Percentiles rank a stretch among this genome's conserved stretches.
phyloP scores from a whole-genome alignment of 2,113 vertebrate species.

The Xiphorhynchus elegans region DNA sequence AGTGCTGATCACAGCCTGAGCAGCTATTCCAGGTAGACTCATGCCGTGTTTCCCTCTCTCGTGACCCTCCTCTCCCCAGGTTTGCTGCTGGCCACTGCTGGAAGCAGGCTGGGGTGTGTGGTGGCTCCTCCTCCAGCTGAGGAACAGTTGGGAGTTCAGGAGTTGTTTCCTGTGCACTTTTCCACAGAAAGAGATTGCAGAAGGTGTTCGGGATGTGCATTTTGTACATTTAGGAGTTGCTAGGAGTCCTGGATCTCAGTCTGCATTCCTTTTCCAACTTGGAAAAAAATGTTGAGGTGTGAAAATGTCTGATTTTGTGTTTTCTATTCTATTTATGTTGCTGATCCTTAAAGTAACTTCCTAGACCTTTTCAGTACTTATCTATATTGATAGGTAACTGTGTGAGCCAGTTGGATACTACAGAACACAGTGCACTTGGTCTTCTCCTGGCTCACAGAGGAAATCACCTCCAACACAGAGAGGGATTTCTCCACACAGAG shows the following conservation, averaged over 20 bases:
- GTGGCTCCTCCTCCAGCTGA: not conserved
- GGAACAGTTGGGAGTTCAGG: not conserved
- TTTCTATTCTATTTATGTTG: not conserved
- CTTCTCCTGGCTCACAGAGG: not conserved
- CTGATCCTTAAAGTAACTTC: not conserved
- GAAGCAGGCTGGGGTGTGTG: not conserved
- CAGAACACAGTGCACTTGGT: not conserved
- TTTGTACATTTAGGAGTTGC: not conserved
- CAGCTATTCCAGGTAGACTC: not conserved
- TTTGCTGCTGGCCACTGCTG: not conserved
- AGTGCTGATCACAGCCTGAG: not conserved
- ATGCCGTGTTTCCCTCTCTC: not conserved
- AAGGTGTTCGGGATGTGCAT: not conserved
- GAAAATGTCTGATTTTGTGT: not conserved
- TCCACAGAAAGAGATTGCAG: not conserved
- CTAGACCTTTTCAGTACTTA: not conserved
- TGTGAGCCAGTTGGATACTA: not conserved
- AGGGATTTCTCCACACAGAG: not conserved
- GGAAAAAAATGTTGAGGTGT: not conserved
- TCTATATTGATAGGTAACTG: not conserved
- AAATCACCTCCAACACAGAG: not conserved
- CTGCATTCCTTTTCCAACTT: not conserved
- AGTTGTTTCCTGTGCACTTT: not conserved
- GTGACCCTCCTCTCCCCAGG: not conserved
- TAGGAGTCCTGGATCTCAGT: not conserved